These are phyloP conservation scores for Harpegnathos saltator DNA, from an alignment of 1,140 invertebrate species.

Conservation along the genomic window DNA sequence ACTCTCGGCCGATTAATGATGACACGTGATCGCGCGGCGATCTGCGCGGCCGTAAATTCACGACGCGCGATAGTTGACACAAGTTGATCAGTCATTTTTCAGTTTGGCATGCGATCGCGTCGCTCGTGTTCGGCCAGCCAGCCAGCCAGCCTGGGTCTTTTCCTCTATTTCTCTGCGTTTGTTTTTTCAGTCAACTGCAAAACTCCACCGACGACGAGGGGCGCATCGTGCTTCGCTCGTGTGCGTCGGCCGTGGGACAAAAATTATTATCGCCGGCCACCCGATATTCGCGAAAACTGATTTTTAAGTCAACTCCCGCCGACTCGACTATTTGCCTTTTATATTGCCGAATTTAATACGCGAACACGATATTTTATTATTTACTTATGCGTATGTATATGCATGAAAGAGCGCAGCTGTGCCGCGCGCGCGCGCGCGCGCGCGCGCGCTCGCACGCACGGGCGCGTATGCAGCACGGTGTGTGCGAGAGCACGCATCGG, in stretches of 20 bases:
- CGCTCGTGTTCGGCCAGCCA: background rate
- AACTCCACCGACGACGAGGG: conserved; percentile 5
- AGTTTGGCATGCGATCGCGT: conserved; percentile 53
- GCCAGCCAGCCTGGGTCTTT: conserved; percentile 17
- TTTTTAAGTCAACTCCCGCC: conserved; percentile 51
- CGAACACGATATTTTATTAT: conserved; percentile 56
- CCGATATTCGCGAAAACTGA: conserved; percentile 44
- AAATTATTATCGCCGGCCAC: conserved; percentile 53
- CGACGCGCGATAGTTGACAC: conserved; percentile 48
- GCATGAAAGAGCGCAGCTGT: conserved; percentile 29
- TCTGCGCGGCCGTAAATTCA: conserved; percentile 18
- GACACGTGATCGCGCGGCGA: background rate
- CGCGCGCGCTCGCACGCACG: background rate
- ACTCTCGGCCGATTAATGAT: background rate
- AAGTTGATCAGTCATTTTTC: conserved; percentile 49
- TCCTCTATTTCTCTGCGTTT: conserved; percentile 45
- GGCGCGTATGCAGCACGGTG: background rate
- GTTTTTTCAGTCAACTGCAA: conserved; percentile 55
- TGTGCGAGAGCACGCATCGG: conserved; percentile 21
- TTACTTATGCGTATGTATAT: conserved; percentile 61
- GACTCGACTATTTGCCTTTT: conserved; percentile 51
- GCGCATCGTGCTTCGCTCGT: background rate
- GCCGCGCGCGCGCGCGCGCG: background rate
- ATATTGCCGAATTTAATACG: conserved; percentile 58
- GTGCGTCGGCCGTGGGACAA: conserved; percentile 21